These are phyloP conservation scores for Hirundichthys speculiger DNA, from an alignment of 2,113 vertebrate genomes.

Conservation along the genomic window DNA sequence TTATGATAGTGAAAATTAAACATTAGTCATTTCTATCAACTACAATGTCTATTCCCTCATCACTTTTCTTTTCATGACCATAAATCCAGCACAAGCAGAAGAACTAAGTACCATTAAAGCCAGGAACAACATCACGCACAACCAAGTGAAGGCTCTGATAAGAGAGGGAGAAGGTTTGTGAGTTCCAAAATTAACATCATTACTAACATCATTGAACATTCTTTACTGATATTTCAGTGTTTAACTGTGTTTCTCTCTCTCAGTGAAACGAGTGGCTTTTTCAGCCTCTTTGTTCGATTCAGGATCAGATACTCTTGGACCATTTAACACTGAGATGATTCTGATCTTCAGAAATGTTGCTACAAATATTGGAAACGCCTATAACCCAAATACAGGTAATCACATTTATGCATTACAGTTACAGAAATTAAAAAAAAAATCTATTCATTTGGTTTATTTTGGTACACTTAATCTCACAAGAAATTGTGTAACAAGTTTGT, in stretches of 20 bases:
- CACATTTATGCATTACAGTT: too few species aligned
- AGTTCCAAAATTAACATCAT: not conserved
- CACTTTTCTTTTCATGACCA: accelerated
- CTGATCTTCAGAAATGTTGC: constrained; percentile 30
- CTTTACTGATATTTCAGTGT: too few species aligned
- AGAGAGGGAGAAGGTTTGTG: constrained; percentile 33
- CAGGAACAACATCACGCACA: constrained; percentile 24
- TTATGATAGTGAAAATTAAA: not conserved
- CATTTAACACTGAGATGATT: not conserved
- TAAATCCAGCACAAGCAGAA: constrained; percentile 22
- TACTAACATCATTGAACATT: too few species aligned
- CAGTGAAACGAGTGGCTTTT: too few species aligned
- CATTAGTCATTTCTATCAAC: accelerated
- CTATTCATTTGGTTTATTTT: too few species aligned
- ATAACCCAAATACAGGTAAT: constrained; percentile 44
- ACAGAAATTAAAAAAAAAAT: too few species aligned
- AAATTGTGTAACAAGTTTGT: too few species aligned
- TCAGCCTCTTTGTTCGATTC: constrained; percentile 28
- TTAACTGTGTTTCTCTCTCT: too few species aligned
- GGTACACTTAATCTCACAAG: too few species aligned
- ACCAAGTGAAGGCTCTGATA: constrained; percentile 22
- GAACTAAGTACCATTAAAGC: constrained; percentile 20
- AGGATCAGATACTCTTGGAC: accelerated
- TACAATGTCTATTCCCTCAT: not conserved
- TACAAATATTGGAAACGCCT: constrained; percentile 48